Conservation (phyloP, 2,888 invertebrate species). For the Sphecodes monilicornis region DNA sequence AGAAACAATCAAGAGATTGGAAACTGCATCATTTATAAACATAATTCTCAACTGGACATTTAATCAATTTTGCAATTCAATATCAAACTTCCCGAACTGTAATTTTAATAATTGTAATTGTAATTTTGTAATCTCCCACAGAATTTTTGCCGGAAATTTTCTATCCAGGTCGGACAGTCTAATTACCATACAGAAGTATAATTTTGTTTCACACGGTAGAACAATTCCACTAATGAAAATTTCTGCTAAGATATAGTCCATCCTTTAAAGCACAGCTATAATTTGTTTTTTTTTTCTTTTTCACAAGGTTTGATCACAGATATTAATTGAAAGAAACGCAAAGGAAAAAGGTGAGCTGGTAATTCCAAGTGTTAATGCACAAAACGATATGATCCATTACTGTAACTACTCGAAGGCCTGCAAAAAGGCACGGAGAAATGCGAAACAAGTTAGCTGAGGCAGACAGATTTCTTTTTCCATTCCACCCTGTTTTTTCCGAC, state of each 20-base stretch:
- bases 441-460: neutral
- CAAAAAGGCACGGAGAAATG: neutral
- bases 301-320: neutral
- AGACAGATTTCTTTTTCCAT: conserved; percentile 3
- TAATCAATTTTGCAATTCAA: neutral
- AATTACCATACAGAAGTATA: neutral
- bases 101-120: neutral
- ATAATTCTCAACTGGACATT: neutral
- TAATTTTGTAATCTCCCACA: neutral
- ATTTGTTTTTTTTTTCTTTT: neutral
- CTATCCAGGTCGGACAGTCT: neutral
- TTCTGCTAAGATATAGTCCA: neutral
- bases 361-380: neutral
- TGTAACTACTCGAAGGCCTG: neutral
- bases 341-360: neutral
- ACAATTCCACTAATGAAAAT: neutral
- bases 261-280: neutral
- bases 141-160: neutral
- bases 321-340: neutral
- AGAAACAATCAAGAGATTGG: neutral
- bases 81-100: neutral
- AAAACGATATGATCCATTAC: neutral
- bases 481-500: neutral
- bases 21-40: neutral
- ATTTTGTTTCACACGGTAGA: neutral